Evolutionary conservation across 2,797 vertebrate genomes (phyloP), one percentile per base, ranked within the genome.

Genomic region (Limnodromus scolopaceus): DNA sequence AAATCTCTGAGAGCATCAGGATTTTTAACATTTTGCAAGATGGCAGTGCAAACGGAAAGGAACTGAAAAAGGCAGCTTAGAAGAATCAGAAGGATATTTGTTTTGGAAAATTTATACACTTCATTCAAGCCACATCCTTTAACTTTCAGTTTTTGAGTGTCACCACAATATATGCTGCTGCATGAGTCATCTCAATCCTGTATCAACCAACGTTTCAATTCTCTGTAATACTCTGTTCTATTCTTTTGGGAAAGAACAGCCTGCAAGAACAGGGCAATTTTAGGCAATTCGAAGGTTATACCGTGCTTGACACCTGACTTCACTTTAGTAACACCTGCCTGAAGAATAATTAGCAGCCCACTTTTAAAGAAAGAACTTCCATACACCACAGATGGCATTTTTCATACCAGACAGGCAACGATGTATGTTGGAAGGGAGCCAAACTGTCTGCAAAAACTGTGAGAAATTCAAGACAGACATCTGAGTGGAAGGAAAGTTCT

Each of bases 381-480:
- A 97, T 97, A 72, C 96, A 97, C 97, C 95, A 97, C 98, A 98
- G 98, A 98, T 98, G 98, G 97, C 89, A 92, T 98, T 98, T 97
- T 97, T 98, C 98, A 97, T 98, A 97, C 97, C 98, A 99, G 98
- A 98, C 97, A 98, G 96, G 97, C 94, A 98, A 96, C 51, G 89
- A 97, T 96, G 80, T 96, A 97, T 97, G 78, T 95, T 98, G 98
- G 98, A 98, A 97, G 77, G 36, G 18, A 94, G 97, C 98, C 98
- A 99, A 98, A 96, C 83, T 97, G 97, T 98, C 98, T 98, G 97
- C 97, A 98, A 98, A 98, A 98, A 98, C 97, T 97, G 98, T 97
- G 98, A 98, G 97, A 98, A 98, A 98, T 98, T 98, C 97, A 98
- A 97, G 93, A 97, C 97, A 98, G 97, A 90, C 96, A 97, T 98